These are phyloP conservation scores for Eupithecia subumbrata DNA, from an alignment of 2,888 invertebrate genomes.

Conservation along the genomic window DNA sequence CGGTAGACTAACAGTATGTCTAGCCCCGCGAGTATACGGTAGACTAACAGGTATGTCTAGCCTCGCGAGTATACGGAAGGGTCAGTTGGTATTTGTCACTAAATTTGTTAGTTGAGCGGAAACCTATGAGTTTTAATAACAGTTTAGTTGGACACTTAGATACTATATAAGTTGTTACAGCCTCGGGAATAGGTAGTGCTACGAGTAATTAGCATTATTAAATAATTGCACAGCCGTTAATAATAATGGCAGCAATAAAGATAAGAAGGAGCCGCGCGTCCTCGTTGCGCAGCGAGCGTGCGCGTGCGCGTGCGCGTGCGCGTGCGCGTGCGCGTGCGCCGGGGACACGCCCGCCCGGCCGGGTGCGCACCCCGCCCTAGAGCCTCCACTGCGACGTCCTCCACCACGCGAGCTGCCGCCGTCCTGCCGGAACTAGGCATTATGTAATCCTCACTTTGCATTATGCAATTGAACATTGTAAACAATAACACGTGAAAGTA, in stretches of 20 bases:
- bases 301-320: conserved; percentile 19
- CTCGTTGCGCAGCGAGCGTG: conserved; percentile 39
- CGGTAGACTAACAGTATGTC: too few species aligned
- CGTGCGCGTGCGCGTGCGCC: conserved; percentile 21
- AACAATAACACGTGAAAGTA: too few species aligned
- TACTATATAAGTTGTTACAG: background rate
- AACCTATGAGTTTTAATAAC: background rate
- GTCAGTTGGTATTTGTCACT: background rate
- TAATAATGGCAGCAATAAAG: conserved; percentile 12
- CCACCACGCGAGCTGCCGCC: too few species aligned
- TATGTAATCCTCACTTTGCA: background rate
- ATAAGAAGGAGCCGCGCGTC: conserved; percentile 34
- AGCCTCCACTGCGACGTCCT: too few species aligned
- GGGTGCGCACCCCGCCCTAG: too few species aligned
- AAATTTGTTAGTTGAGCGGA: background rate
- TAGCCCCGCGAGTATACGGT: too few species aligned
- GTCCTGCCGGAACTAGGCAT: too few species aligned
- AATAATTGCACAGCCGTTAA: conserved; percentile 11
- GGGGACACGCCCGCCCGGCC: background rate
- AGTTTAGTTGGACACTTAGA: background rate
- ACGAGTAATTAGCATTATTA: background rate
- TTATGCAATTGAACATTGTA: background rate
- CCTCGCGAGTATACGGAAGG: too few species aligned
- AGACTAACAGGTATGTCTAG: too few species aligned
- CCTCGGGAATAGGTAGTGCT: background rate